A percentile compares a stretch with the other conserved stretches of the same genome.
Conservation (phyloP, 2,113 vertebrate genomes). For the Columba livia region DNA sequence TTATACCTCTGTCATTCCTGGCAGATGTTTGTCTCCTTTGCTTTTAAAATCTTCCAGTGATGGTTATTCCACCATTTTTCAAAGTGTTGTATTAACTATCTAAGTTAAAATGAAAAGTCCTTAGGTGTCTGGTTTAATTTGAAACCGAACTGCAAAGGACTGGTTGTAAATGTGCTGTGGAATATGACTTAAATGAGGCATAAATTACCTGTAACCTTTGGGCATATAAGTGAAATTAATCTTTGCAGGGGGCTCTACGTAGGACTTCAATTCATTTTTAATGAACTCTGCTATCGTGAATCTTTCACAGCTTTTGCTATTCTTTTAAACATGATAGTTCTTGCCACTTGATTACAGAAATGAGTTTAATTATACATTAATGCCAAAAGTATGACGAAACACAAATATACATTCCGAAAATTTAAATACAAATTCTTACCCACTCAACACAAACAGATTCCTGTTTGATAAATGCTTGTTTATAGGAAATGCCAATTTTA, state of each 20-base stretch:
- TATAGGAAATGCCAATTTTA: neutral
- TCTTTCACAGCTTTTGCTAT: constrained; percentile 25
- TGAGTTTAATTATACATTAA: constrained; percentile 34
- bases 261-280: neutral
- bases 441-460: neutral
- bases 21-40: neutral
- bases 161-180: neutral
- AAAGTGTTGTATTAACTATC: neutral
- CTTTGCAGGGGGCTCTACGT: neutral
- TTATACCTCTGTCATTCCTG: neutral
- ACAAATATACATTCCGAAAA: neutral
- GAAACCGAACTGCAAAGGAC: neutral
- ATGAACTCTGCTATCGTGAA: constrained; percentile 18
- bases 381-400: neutral
- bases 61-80: neutral
- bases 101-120: neutral
- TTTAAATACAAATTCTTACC: constrained; percentile 36
- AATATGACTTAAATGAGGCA: neutral
- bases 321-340: constrained; percentile 46
- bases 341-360: constrained; percentile 47
- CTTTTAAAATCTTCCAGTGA: neutral
- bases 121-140: neutral
- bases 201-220: constrained; percentile 18
- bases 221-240: neutral
- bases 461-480: constrained; percentile 13